Evolutionary conservation across 2,797 vertebrate species (phyloP).

Genomic region (Sarcophilus harrisii): DNA sequence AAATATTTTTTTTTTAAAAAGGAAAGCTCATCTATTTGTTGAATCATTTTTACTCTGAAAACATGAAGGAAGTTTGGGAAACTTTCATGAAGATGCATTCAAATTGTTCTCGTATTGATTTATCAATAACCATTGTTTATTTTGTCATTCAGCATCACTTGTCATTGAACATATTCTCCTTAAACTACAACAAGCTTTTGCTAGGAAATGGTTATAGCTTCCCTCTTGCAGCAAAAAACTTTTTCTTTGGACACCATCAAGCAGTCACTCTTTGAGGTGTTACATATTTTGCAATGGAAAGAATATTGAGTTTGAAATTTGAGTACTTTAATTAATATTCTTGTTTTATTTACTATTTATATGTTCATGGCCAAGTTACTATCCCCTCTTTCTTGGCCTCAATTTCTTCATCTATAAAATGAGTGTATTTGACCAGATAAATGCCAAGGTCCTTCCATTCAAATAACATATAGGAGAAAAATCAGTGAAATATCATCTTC

Average conservation of each 20-base stretch:
- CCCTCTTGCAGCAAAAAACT: background rate
- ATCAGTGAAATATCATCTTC: background rate
- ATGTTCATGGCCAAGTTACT: background rate
- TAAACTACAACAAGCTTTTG: background rate
- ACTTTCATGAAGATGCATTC: background rate
- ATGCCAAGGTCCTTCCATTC: background rate
- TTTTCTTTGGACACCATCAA: background rate
- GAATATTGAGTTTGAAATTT: background rate
- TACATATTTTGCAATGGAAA: background rate
- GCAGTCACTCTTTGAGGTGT: background rate
- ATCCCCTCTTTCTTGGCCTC: background rate
- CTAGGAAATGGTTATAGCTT: background rate
- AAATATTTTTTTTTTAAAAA: too few species aligned
- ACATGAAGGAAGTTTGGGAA: too few species aligned
- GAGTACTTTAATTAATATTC: background rate
- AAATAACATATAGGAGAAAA: background rate
- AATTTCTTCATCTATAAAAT: background rate
- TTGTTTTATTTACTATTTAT: background rate
- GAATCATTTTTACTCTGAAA: too few species aligned
- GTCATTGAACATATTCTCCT: background rate
- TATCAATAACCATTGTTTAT: background rate
- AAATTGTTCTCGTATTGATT: background rate
- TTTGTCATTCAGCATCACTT: background rate
- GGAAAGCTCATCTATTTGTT: too few species aligned
- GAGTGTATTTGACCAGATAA: background rate